Conservation (phyloP, 35 echinoderm and acorn worm genomes). For the Heliocidaris tuberculata region DNA sequence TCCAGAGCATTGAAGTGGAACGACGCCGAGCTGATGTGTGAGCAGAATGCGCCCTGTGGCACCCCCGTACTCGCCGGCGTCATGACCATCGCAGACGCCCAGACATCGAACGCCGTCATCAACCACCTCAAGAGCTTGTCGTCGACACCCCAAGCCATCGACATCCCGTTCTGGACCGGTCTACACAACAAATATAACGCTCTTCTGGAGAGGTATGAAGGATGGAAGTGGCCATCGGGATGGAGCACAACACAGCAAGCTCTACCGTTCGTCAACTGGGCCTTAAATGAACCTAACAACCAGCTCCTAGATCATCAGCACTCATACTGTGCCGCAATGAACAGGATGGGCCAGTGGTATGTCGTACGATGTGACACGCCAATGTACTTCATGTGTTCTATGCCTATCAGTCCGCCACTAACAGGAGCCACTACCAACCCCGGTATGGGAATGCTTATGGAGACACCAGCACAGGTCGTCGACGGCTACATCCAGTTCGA, state of each 20-base stretch:
- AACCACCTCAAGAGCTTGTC: constrained; percentile 31
- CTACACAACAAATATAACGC: constrained; percentile 15
- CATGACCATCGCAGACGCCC: neutral
- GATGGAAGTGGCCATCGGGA: constrained; percentile 35
- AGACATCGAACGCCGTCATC: constrained; percentile 29
- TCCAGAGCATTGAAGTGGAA: constrained; percentile 22
- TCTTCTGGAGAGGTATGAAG: constrained; percentile 30
- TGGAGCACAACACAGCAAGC: constrained; percentile 32
- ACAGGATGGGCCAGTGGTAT: constrained; percentile 18
- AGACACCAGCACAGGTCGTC: neutral
- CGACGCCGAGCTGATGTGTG: constrained; percentile 40
- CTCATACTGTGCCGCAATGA: constrained; percentile 35
- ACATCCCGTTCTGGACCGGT: constrained; percentile 44
- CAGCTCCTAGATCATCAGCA: constrained; percentile 41
- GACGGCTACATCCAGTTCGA: neutral
- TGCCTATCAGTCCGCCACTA: constrained; percentile 28
- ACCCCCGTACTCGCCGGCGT: neutral
- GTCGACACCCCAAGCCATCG: neutral
- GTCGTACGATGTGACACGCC: constrained; percentile 28
- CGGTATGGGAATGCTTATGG: neutral
- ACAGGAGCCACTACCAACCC: neutral
- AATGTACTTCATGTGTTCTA: constrained; percentile 32
- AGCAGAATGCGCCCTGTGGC: constrained; percentile 40
- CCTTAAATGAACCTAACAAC: neutral
- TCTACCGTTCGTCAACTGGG: constrained; percentile 39